Evolutionary conservation across 2,113 vertebrate genomes (phyloP), one percentile per base, ranked within the genome.

Genomic region (Pteronura brasiliensis): DNA sequence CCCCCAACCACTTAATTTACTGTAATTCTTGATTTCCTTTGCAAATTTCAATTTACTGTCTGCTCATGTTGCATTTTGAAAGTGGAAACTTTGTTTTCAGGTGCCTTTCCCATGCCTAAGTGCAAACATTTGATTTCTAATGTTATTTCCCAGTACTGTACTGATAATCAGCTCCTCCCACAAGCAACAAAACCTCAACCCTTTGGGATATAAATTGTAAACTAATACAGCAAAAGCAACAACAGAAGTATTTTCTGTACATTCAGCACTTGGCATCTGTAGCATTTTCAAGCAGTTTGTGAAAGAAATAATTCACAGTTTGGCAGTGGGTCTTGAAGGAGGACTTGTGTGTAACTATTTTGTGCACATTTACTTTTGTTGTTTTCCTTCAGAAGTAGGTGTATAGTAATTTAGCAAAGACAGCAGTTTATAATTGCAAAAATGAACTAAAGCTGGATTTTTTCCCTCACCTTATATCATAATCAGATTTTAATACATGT

Each of bases 241-340:
- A 82, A 31, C 15, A 89, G 47, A 95, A 98, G 3, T 69, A 82
- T 95, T 96, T 97, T 96, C 49, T 95, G 34, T 97, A 92, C 80
- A 90, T 88, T 98, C 57, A 94, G 52, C 1, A 25, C 18, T 97
- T 96, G 79, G 1, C 47, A 93, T 82, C 72, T 59, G 29, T 72
- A 57, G 61, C 7, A 59, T 92, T 97, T 98, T 93, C 44, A 93
- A 90, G 44, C 17, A 65, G 36, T 80, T 93, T 93, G 47, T 82
- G 36, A 88, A 95, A 93, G 25, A 96, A 92, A 72, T 55, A 36
- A 29, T 63, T 85, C 65, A 93, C 15, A 81, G 61, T 7, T 96
- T 96, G 69, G 67, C 20, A 91, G 7, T 80, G 36, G 6, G 15
- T 97, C 63, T 90, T 67, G 39, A 88, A 93, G 39, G 14, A 94